A percentile compares a stretch with the other conserved stretches of the same genome.
Conservation (phyloP, 2,888 invertebrate species). For the Polydesmus complanatus region DNA sequence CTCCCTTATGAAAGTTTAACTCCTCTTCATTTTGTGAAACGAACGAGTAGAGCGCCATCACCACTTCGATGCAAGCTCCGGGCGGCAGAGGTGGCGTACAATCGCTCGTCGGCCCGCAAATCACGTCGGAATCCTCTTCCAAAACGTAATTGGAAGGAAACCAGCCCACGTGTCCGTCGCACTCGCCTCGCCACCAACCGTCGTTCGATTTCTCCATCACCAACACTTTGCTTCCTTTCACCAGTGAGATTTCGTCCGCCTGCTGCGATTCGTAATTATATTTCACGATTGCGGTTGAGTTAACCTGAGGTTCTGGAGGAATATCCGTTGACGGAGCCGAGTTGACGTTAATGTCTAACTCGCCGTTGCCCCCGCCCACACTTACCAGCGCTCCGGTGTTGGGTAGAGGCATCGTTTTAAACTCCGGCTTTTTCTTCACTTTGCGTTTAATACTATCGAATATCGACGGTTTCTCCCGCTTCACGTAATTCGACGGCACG, state of each 20-base stretch:
- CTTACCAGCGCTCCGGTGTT: slow-evolving; percentile 65
- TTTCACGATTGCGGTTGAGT: slow-evolving; percentile 69
- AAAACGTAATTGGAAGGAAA: slow-evolving; percentile 95
- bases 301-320: slow-evolving; percentile 11
- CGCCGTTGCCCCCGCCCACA: slow-evolving; percentile 44
- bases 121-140: slow-evolving; percentile 31
- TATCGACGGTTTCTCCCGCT: slow-evolving; percentile 88
- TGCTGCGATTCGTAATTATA: slow-evolving; percentile 74
- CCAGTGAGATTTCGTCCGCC: slow-evolving; percentile 84
- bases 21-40: slow-evolving; percentile 87
- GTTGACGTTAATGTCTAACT: slow-evolving; percentile 23
- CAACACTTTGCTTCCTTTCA: slow-evolving; percentile 84
- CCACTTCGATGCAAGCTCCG: slow-evolving; percentile 55
- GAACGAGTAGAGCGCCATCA: slow-evolving; percentile 87
- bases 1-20: slow-evolving; percentile 90
- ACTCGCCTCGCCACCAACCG: slow-evolving; percentile 97
- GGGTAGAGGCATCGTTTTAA: slow-evolving; percentile 49
- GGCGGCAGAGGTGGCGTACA: slow-evolving; percentile 43
- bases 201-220: slow-evolving; percentile 97
- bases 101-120: slow-evolving; percentile 70
- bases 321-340: slow-evolving; percentile 18
- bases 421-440: slow-evolving; percentile 56
- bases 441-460: slow-evolving; percentile 88
- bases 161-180: slow-evolving; percentile 56
- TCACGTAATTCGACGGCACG: slow-evolving; percentile 98